phyloP scores from a whole-genome alignment of 2,797 vertebrate genomes.

The Knipowitschia caucasica region DNA sequence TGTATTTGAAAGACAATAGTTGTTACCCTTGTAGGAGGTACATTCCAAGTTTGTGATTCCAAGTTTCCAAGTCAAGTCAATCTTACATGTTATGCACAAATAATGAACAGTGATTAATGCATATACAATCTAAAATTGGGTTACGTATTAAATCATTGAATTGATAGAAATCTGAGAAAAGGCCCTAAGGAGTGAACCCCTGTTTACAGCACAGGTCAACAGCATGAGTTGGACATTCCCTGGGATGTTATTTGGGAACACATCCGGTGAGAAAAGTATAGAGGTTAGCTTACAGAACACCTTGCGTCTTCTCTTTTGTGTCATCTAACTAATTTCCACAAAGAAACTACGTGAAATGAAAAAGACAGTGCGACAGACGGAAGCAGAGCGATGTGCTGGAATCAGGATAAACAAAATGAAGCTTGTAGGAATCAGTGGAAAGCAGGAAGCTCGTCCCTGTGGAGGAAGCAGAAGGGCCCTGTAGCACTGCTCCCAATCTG shows the following conservation, averaged over 20 bases:
- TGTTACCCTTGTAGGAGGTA: too few relatives aligned
- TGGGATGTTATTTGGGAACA: too few relatives aligned
- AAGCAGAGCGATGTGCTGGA: constrained; percentile 2
- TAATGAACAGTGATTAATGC: background rate
- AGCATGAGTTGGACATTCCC: constrained; percentile 34
- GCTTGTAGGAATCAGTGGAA: constrained; percentile 77
- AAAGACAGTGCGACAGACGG: constrained; percentile 16
- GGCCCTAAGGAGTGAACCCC: constrained; percentile 26
- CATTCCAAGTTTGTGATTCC: background rate
- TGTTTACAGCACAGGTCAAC: constrained; percentile 43
- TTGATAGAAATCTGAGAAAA: background rate
- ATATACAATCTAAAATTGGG: background rate
- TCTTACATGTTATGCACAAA: background rate
- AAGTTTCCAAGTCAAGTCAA: background rate
- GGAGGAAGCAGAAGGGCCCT: constrained; percentile 90
- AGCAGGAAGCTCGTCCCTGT: constrained; percentile 85
- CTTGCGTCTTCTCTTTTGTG: constrained; percentile 16
- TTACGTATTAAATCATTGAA: background rate
- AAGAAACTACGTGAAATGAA: constrained; percentile 12
- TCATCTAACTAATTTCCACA: constrained; percentile 12
- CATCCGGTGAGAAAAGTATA: too few relatives aligned
- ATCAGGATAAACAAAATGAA: constrained; percentile 32
- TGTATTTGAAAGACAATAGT: too few relatives aligned
- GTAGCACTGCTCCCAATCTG: constrained; percentile 92
- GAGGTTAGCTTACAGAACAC: too few relatives aligned